Base-by-base conservation (phyloP, 2,888 invertebrate genomes). In the Napeogenes inachia region DNA sequence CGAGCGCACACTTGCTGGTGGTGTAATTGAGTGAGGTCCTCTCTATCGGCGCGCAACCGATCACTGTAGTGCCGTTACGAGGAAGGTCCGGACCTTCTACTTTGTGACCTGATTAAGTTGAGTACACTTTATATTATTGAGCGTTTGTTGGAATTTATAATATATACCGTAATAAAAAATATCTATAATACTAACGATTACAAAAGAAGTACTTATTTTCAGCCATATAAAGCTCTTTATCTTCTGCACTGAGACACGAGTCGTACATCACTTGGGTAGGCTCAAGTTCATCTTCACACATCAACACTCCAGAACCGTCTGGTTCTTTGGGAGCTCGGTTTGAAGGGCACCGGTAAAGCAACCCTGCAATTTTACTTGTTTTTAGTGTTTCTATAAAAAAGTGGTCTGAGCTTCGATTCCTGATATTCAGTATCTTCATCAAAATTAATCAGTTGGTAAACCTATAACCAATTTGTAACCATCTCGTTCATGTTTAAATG, bases 131-230 rank as follows among this genome's bases (percentile, higher is more conserved):
- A 1, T 21, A 13, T 6, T 30, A 8, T 30, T 10, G 8, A 30
- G 4, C 8, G 30, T 8, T 12, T 8, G 2, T 42, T 12, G 1
- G 13, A 47, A n/a, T 21, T 13, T 6, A 47, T 13, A 13, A 6
- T 47, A 47, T 47, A 13, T 2, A 54, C 60, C 61, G 35, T 13
- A 54, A 46, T 55, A 21, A 45, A n/a, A 6, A 38, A 10, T 30
- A 13, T 46, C 45, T 5, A 59, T 10, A 6, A n/a, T 60, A 83
- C 87, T 84, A 54, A 89, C 90, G 78, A 58, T 89, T 89, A 58
- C 90, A 90, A 68, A 89, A 90, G 84, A 89, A 90, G 76, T 83
- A 89, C 53, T 79, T 84, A 58, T 78, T 83, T 4, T 85, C 83
- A 13, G 87, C 84, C 0, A 83, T 79, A 45, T 81, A 89, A 0